These are phyloP conservation scores for Australoheros scitulus DNA, from an alignment of 2,113 vertebrate genomes.

Conservation along the genomic window DNA sequence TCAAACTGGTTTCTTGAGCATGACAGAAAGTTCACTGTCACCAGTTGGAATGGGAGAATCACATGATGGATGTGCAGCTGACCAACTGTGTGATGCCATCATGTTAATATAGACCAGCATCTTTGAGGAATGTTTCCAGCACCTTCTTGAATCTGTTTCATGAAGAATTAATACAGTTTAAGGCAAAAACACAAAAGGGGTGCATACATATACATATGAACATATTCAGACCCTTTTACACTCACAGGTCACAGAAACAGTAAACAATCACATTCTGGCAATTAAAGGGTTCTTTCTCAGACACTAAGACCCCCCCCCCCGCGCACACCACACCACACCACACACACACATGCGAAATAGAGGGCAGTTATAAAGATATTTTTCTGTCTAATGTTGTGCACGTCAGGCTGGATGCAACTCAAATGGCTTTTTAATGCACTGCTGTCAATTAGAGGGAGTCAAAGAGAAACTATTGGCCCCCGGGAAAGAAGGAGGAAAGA, in stretches of 20 bases:
- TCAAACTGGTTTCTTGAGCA: no score
- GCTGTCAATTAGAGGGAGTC: constrained; percentile 49
- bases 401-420: constrained; percentile 9
- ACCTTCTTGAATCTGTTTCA: not conserved
- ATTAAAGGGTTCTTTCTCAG: no score
- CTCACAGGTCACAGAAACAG: not conserved
- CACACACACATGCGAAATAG: not conserved
- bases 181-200: no score
- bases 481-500: not conserved
- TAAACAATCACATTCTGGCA: not conserved
- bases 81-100: not conserved
- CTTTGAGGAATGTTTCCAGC: not conserved
- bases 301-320: not conserved
- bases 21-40: not conserved
- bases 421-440: constrained; percentile 57
- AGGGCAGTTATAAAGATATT: not conserved
- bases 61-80: not conserved
- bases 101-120: not conserved
- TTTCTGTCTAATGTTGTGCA: constrained; percentile 4
- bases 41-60: no score
- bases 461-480: constrained; percentile 28
- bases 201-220: no score
- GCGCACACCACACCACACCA: no score
- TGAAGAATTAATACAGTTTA: not conserved
- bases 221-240: no score